Percentiles rank a stretch among this genome's conserved stretches.
Conservation (phyloP, 2,113 vertebrate genomes). For the Scortum barcoo region DNA sequence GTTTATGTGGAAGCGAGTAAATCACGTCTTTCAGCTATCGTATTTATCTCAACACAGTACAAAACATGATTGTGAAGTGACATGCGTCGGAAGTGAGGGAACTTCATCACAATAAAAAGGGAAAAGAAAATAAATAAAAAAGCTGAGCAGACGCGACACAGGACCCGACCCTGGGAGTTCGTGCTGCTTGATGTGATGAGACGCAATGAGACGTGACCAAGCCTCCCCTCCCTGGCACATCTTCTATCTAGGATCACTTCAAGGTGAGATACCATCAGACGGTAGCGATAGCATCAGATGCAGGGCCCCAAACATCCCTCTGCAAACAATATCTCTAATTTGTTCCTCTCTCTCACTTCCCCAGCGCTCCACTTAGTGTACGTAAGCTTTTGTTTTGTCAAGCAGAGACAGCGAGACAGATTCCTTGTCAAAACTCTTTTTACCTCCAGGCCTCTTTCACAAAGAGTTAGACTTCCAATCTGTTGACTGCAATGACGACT, state of each 20-base stretch:
- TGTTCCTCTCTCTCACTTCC: slow-evolving; percentile 51
- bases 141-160: background rate
- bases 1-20: slow-evolving; percentile 60
- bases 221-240: slow-evolving; percentile 34
- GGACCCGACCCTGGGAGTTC: background rate
- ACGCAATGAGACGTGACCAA: slow-evolving; percentile 79
- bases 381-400: slow-evolving; percentile 67
- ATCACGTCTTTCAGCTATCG: slow-evolving; percentile 47
- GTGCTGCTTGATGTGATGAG: slow-evolving; percentile 22
- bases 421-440: slow-evolving; percentile 60
- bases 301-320: slow-evolving; percentile 73
- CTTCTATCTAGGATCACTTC: slow-evolving; percentile 57
- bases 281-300: slow-evolving; percentile 71
- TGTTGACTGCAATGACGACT: slow-evolving; percentile 45
- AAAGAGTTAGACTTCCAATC: slow-evolving; percentile 55
- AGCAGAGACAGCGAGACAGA: slow-evolving; percentile 49
- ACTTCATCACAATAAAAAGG: slow-evolving; percentile 14
- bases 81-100: slow-evolving; percentile 42
- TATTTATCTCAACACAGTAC: slow-evolving; percentile 45
- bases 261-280: slow-evolving; percentile 65
- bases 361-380: slow-evolving; percentile 56
- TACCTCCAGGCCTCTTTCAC: slow-evolving; percentile 56
- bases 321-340: slow-evolving; percentile 76
- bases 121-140: background rate
- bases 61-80: slow-evolving; percentile 32